phyloP scores from a whole-genome alignment of 2,888 invertebrate species.

The Alsophila aescularia region DNA sequence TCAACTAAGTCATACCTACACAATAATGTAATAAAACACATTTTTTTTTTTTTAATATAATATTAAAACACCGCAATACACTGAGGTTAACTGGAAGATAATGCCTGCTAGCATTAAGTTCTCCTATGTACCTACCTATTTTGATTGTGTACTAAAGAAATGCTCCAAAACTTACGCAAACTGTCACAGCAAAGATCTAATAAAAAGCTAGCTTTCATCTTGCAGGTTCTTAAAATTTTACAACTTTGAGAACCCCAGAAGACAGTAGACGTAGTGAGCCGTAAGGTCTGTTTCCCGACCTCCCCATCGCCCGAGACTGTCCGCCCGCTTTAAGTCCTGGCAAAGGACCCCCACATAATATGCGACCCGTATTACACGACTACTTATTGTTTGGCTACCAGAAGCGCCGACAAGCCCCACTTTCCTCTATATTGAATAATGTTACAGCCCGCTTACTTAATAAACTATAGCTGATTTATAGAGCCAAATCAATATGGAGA shows the following conservation, averaged over 20 bases:
- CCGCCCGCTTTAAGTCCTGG: constrained; percentile 54
- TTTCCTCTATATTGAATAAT: constrained; percentile 24
- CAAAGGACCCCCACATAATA: constrained; percentile 62
- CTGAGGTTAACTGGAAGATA: no score
- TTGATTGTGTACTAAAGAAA: no score
- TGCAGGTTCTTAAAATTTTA: constrained; percentile 4
- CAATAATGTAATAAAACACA: no score
- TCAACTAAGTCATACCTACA: no score
- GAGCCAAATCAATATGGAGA: constrained; percentile 24
- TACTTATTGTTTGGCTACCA: constrained; percentile 61
- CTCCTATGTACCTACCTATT: no score
- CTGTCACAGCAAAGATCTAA: not conserved
- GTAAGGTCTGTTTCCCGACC: constrained; percentile 49
- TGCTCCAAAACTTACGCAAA: no score
- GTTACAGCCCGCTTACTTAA: constrained; percentile 23
- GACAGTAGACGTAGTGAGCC: constrained; percentile 41
- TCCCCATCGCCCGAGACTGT: constrained; percentile 54
- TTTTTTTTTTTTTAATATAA: no score
- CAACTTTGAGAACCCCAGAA: constrained; percentile 51
- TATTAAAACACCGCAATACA: no score
- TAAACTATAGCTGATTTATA: constrained; percentile 31
- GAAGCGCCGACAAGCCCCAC: constrained; percentile 19
- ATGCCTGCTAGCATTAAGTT: no score
- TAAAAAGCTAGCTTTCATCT: not conserved
- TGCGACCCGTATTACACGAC: constrained; percentile 61